Percentiles rank a stretch among this genome's conserved stretches.
These are phyloP conservation scores for Sphaerophoria rueppellii DNA, from an alignment of 2,888 invertebrate species.

Conservation along the genomic window DNA sequence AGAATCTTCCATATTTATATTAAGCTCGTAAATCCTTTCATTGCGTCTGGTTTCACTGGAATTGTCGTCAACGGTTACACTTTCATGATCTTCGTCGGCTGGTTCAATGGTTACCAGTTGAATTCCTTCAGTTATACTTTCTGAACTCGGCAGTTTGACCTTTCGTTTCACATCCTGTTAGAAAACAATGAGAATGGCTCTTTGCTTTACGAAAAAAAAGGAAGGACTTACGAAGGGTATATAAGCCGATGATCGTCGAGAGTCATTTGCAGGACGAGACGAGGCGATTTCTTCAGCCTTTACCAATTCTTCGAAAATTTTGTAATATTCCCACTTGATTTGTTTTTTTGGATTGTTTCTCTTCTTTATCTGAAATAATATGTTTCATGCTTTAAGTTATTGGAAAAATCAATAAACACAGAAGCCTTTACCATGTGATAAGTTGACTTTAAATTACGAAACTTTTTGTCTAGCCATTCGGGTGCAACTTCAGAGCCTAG, in stretches of 20 bases:
- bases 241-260: conserved; percentile 45
- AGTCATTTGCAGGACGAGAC: conserved; percentile 27
- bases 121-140: conserved; percentile 29
- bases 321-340: conserved; percentile 64
- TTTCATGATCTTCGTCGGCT: not conserved
- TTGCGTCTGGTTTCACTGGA: not conserved
- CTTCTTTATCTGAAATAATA: too few species aligned
- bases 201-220: not conserved
- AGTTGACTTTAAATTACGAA: conserved; percentile 60
- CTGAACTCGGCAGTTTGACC: conserved; percentile 1
- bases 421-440: conserved; percentile 40
- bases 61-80: not conserved
- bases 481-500: conserved; percentile 52
- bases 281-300: conserved; percentile 48
- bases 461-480: conserved; percentile 60
- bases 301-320: conserved; percentile 54
- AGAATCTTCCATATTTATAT: conserved; percentile 43
- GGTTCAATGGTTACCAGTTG: conserved; percentile 62
- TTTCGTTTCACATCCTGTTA: conserved; percentile 48
- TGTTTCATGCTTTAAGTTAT: not conserved
- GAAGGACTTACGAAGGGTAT: conserved; percentile 41
- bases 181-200: not conserved
- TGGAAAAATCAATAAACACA: not conserved
- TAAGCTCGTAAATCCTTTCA: not conserved
- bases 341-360: conserved; percentile 39